Evolutionary conservation across 2,113 vertebrate genomes (phyloP).

Genomic region (Nesogale talazaci): DNA sequence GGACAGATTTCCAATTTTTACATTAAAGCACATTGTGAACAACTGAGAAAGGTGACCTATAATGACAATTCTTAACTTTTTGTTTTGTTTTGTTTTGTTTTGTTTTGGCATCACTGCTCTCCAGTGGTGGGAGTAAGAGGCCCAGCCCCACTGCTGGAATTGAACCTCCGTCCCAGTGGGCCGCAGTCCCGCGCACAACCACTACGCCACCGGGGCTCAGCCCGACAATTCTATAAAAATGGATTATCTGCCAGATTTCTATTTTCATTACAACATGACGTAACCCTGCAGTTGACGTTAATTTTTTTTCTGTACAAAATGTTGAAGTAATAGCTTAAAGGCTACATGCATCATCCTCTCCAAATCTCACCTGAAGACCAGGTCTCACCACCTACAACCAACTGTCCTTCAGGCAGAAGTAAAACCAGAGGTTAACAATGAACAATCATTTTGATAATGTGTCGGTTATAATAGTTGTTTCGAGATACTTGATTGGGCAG

Average conservation of each 20-base stretch:
- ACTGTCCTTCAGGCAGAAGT: not conserved
- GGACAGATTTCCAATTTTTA: conserved; percentile 30
- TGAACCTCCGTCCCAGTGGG: no score
- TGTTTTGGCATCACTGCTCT: no score
- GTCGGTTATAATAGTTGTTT: conserved; percentile 13
- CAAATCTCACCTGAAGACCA: conserved; percentile 33
- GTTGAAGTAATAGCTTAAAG: conserved; percentile 21
- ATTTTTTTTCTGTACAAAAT: conserved; percentile 37
- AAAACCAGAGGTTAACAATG: conserved; percentile 28
- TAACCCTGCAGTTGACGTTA: conserved; percentile 1
- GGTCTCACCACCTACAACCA: conserved; percentile 24
- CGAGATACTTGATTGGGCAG: not conserved
- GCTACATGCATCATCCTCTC: not conserved
- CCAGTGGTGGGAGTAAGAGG: no score
- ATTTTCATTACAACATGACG: not conserved
- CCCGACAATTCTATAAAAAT: conserved; percentile 30
- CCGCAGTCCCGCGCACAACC: no score
- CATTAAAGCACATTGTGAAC: conserved; percentile 50
- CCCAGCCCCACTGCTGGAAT: no score
- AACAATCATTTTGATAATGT: conserved; percentile 14
- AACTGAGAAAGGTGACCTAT: conserved; percentile 1
- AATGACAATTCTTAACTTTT: no score
- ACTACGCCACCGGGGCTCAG: no score
- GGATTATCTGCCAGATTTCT: conserved; percentile 8
- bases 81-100: no score